Evolutionary conservation across 2,113 vertebrate genomes (phyloP), one percentile per base, ranked within the genome.

Genomic region (Colossoma macropomum): DNA sequence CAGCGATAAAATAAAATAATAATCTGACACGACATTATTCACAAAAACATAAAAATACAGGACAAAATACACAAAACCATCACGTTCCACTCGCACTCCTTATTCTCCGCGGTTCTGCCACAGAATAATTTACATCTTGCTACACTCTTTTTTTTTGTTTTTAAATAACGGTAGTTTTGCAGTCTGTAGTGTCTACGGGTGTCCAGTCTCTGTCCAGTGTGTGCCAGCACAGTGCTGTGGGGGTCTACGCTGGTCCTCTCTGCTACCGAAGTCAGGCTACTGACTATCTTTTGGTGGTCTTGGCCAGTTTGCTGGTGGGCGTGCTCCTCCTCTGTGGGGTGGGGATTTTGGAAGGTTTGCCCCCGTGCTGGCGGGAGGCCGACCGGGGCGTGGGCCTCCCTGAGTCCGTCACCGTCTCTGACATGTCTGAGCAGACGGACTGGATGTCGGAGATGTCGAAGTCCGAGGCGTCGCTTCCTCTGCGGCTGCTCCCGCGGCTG

Each of bases 381-480:
- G 96, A 94, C 86, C 97, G 96, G 9, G 96, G 95, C 0, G 93
- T 94, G 0, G 92, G 92, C 75, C 95, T 95, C 82, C 92, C 89
- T 0, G 95, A 87, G 30, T 95, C 95, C 19, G 94, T 95, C n/a
- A 94, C 95, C 10, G 94, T 95, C 91, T 99, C 97, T 1, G 95
- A 96, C 88, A 91, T 81, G 11, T 99, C 97, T 0, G 98, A 99
- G 91, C 96, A 98, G 50, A 97, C 96, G 0, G 98, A 99, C 90
- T 97, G 97, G 91, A 99, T 99, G 90, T 99, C 98, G 0, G 97
- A 99, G 93, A 99, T 99, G 94, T 99, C 98, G 84, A 99, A 99
- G 94, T 99, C 97, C 0, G 98, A 99, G 0, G 97, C 98, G 0
- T 99, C 98, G 1, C 97, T 99, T 81, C 97, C 97, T 62, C 98